Evolutionary conservation across 2,888 invertebrate genomes (phyloP), one percentile per base, ranked within the genome.

Genomic region (Caprella mutica): DNA sequence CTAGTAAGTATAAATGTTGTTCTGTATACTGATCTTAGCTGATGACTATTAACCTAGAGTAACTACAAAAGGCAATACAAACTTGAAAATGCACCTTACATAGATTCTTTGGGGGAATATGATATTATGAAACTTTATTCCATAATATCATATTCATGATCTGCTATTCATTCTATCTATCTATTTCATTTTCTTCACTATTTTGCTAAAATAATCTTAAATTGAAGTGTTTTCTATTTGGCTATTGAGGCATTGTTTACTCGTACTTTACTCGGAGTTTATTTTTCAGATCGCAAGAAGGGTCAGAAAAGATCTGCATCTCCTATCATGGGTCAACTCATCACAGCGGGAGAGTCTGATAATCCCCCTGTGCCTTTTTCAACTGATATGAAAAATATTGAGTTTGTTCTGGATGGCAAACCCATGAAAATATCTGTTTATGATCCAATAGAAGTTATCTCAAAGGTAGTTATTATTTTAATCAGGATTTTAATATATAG

Each of bases 391-490:
- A 84, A 85, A 74, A 81, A 85, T 65, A 86, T 91, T 0, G 87
- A 88, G 71, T 85, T 90, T 69, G 87, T 90, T 70, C 78, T 88
- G n/a, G 84, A 87, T 71, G 86, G 86, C 1, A 81, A 83, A 71
- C 80, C 83, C 56, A 81, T 84, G 57, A 78, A 84, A 58, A 71
- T 77, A 35, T 74, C 74, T 66, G 76, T 77, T 46, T 73, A 71
- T 66, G 76, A 77, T 65, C 73, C 74, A 1, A 66, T 77, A 39
- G 72, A 73, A 62, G 71, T 75, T 40, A 71, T 75, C 24, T 63
- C 66, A 12, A 64, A 63, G 57, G 63, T 63, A n/a, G 14, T 24
- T 48, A 48, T 48, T 48, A 23, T 21, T 21, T 9, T 48, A 27
- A 23, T 24, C 30, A 29, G 14, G 33, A 33, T 9, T 33, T 33